Evolutionary conservation across 2,797 vertebrate genomes (phyloP), one percentile per base, ranked within the genome.

Genomic region (Rhodeus uyekii): DNA sequence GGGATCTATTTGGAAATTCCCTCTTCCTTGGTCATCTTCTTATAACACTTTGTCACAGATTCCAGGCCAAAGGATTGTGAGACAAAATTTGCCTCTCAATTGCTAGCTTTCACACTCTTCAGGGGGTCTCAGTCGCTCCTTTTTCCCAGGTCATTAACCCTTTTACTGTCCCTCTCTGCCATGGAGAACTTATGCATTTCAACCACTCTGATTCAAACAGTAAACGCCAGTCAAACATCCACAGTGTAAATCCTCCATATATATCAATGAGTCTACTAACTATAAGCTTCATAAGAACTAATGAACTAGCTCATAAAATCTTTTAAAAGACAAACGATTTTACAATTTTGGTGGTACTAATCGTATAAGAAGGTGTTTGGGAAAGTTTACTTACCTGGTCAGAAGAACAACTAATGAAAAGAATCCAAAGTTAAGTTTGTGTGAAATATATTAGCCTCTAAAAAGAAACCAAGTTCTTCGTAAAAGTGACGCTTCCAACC

Each of bases 21-120:
- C 34, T 32, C 29, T 81, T 63, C 61, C 38, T 55, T 34, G 24
- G 44, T 60, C 61, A 80, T 48, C 48, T 77, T 80, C 73, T 80
- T 48, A 75, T 80, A 16, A 64, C 63, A 60, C 71, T 86, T 85
- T 83, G 83, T 85, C 72, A 63, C 53, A 80, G 61, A 78, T 80
- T 79, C 73, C 64, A 84, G 63, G 48, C 32, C 34, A 64, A 55
- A 72, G 76, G 71, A 77, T 34, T 53, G 32, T 63, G 58, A 74
- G 53, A 69, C 68, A 68, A 14, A 36, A 81, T 87, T 85, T 73
- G 84, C 84, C 48, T 76, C 72, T 83, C 39, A 83, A 83, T n/a
- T 81, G 79, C 44, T 36, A 64, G 55, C 38, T 65, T 64, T 81
- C 76, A 77, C 72, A 76, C 84, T 80, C 76, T 38, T 61, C 55